phyloP scores from a whole-genome alignment of 1,140 invertebrate species.

The Camponotus vicinus region DNA sequence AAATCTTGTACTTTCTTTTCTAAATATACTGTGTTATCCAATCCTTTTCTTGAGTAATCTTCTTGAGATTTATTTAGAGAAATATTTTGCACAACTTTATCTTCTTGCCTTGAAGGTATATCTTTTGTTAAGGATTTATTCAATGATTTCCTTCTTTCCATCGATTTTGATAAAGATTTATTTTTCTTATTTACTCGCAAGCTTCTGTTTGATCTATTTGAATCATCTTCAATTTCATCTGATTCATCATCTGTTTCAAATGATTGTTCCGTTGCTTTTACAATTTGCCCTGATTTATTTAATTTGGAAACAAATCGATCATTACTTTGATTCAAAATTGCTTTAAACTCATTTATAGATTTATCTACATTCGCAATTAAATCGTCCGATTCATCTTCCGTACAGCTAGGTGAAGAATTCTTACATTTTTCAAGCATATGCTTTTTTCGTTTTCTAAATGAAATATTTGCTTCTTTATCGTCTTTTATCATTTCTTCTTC shows the following conservation, averaged over 20 bases:
- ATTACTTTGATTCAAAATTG: background rate
- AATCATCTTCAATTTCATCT: background rate
- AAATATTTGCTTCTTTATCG: background rate
- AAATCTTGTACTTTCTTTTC: background rate
- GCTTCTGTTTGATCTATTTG: slow-evolving; percentile 5
- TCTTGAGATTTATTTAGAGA: slow-evolving; percentile 17
- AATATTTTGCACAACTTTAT: background rate
- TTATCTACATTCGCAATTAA: background rate
- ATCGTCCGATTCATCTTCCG: background rate
- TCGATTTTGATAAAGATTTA: slow-evolving; percentile 35
- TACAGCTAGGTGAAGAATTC: background rate
- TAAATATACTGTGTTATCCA: background rate
- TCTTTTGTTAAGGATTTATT: slow-evolving; percentile 38
- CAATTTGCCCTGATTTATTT: background rate
- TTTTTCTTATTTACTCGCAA: background rate
- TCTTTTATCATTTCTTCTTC: background rate
- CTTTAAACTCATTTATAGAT: background rate
- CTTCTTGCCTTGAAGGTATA: background rate
- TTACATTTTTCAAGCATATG: background rate
- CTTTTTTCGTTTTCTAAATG: background rate
- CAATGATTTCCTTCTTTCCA: background rate
- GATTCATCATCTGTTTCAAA: slow-evolving; percentile 2
- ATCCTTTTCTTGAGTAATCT: background rate
- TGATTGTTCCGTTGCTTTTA: background rate
- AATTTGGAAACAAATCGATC: background rate